phyloP scores from a whole-genome alignment of 2,113 vertebrate species.

The Hydrolagus affinis region DNA sequence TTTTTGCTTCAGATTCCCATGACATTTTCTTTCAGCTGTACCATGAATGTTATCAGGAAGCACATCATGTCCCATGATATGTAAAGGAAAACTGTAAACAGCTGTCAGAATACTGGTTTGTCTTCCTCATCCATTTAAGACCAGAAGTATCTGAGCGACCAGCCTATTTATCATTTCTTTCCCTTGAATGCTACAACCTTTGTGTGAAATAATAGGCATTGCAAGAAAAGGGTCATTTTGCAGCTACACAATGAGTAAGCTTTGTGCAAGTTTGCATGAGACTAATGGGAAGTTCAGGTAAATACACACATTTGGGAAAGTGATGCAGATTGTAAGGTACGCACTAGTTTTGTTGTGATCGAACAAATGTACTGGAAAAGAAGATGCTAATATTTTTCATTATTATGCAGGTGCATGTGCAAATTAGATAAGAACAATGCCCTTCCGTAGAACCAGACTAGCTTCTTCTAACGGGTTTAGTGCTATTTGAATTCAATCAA shows the following conservation, averaged over 20 bases:
- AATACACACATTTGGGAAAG: neutral
- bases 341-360: neutral
- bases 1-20: conserved; percentile 31
- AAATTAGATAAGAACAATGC: neutral
- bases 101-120: conserved; percentile 27
- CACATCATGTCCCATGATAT: conserved; percentile 25
- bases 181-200: neutral
- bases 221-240: conserved; percentile 14
- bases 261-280: neutral
- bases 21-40: conserved; percentile 21
- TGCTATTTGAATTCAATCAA: neutral
- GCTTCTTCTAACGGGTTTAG: neutral
- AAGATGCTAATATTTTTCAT: neutral
- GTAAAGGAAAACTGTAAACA: conserved; percentile 26
- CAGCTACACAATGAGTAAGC: neutral
- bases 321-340: neutral
- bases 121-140: conserved; percentile 15
- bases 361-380: neutral
- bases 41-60: conserved; percentile 28
- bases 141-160: conserved; percentile 8
- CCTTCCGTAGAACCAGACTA: neutral
- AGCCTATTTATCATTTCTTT: conserved; percentile 17
- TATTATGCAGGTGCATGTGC: conserved; percentile 5
- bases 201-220: neutral
- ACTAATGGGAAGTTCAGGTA: neutral